A percentile compares a stretch with the other conserved stretches of the same genome.
phyloP scores from a whole-genome alignment of 37 sponge, comb jelly and placozoan genomes.

The Corticium candelabrum region DNA sequence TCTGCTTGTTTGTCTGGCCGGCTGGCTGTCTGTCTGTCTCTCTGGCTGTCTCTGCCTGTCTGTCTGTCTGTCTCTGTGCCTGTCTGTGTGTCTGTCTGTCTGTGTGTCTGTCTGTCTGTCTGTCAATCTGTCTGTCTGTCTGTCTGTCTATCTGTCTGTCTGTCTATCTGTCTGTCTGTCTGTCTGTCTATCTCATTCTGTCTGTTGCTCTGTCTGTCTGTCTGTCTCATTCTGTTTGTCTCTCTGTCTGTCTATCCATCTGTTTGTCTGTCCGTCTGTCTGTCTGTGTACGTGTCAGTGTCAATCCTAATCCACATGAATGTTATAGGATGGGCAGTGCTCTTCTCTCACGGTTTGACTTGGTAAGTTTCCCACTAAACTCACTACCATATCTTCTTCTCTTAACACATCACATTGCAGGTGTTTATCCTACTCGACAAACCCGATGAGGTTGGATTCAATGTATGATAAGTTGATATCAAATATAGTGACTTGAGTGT shows the following conservation, averaged over 20 bases:
- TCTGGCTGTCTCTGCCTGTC: too few relatives aligned
- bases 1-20: neutral
- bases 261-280: too few relatives aligned
- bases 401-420: neutral
- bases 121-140: too few relatives aligned
- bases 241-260: neutral
- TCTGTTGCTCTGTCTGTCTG: too few relatives aligned
- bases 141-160: too few relatives aligned
- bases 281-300: too few relatives aligned
- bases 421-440: constrained; percentile 90
- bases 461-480: neutral
- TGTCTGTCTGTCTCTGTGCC: too few relatives aligned
- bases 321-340: constrained; percentile 72
- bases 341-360: constrained; percentile 86
- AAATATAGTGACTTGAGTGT: neutral
- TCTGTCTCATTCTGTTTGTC: too few relatives aligned
- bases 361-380: constrained; percentile 29
- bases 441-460: constrained; percentile 63
- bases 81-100: too few relatives aligned
- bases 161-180: too few relatives aligned
- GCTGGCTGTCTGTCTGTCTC: neutral
- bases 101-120: too few relatives aligned
- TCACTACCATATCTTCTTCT: neutral
- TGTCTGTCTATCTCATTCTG: too few relatives aligned
- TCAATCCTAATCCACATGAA: neutral